phyloP scores from a whole-genome alignment of 2,888 invertebrate genomes.

The Lasioglossum figueresi region DNA sequence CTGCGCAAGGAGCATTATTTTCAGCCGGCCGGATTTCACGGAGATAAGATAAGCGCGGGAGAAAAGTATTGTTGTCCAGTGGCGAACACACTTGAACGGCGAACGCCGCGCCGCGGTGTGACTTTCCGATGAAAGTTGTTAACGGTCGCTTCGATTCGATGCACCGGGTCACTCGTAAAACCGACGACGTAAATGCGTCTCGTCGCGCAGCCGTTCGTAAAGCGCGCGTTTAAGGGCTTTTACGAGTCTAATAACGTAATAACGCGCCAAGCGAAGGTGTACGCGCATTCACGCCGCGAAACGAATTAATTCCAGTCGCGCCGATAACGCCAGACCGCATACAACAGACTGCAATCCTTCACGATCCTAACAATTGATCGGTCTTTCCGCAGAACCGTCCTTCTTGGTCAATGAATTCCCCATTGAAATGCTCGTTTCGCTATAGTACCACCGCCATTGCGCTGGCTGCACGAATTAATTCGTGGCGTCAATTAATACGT shows the following conservation, averaged over 20 bases:
- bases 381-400: constrained; percentile 15
- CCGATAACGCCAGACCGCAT: constrained; percentile 45
- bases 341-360: constrained; percentile 63
- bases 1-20: constrained; percentile 43
- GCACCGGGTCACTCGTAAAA: constrained; percentile 63
- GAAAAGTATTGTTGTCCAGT: constrained; percentile 34
- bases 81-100: constrained; percentile 18
- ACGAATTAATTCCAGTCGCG: constrained; percentile 71
- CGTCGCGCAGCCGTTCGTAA: constrained; percentile 57
- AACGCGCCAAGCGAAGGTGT: constrained; percentile 60
- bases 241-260: constrained; percentile 72
- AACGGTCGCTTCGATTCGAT: constrained; percentile 63
- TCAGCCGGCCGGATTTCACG: constrained; percentile 42
- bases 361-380: constrained; percentile 61
- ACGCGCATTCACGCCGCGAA: constrained; percentile 56
- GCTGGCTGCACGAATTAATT: no score
- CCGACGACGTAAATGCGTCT: constrained; percentile 49
- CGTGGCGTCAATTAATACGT: neutral
- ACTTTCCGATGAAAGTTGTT: constrained; percentile 31
- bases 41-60: constrained; percentile 48
- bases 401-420: constrained; percentile 19
- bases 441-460: neutral
- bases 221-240: constrained; percentile 61
- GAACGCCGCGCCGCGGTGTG: neutral
- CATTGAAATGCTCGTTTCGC: constrained; percentile 27